Evolutionary conservation across 2,888 invertebrate species (phyloP), one percentile per base, ranked within the genome.

Genomic region (Clanis bilineata): DNA sequence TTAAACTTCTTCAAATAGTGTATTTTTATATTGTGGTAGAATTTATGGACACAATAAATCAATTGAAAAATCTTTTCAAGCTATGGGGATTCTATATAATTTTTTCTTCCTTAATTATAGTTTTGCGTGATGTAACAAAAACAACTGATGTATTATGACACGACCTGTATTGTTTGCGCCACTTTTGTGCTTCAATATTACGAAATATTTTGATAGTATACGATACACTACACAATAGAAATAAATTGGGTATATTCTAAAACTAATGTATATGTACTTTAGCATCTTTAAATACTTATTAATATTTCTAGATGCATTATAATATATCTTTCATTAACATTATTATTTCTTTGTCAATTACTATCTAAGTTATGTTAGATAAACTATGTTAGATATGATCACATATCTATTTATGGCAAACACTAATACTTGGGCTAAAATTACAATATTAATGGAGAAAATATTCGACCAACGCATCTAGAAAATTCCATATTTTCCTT

Each of bases 91-190:
- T 28, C 43, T 18, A 41, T 22, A 45, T 62, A 65, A 62, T 64
- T 69, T 71, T 67, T 63, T 65, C 63, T 64, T 61, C 66, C 67
- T 65, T 74, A 73, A 73, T 73, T 73, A 72, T 66, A 62, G 67
- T 69, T 71, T 74, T 67, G 71, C 73, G 73, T 73, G 73, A 69
- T 70, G 65, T 56, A 62, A 39, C 28, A 62, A 68, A 65, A 72
- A 66, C 67, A 67, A 54, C 43, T 21, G 61, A 41, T 55, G 58
- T 67, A 59, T 68, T 71, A 61, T 71, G 63, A 62, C 61, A 62
- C 63, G 54, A 62, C 62, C 62, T 62, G 38, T 64, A 67, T 64
- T 61, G 67, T 68, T 67, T 38, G 54, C 38, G 39, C 43, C 57
- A 55, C 54, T 51, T 56, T 60, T 54, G 28, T 47, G 23, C 22